Evolutionary conservation across 1,140 invertebrate genomes (phyloP), one percentile per base, ranked within the genome.

Genomic region (Riptortus pedestris): DNA sequence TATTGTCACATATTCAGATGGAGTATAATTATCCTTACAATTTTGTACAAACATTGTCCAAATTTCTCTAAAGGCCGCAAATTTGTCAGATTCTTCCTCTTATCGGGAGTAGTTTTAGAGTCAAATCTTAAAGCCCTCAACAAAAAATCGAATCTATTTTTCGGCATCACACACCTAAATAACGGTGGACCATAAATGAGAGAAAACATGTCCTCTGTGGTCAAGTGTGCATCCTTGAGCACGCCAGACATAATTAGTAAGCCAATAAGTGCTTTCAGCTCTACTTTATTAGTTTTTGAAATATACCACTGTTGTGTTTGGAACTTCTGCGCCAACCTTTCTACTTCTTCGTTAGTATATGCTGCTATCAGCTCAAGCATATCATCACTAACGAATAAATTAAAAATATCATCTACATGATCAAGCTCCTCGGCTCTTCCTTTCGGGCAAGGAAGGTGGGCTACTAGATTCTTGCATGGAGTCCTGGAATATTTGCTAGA

Each of bases 101-200:
- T 7, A 11, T 51, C 48, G 5, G 9, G 7, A 18, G 48, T 51
- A n/a, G 5, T 51, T 51, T 51, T 51, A 5, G 14, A n/a, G 18
- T 51, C 48, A 51, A 51, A 51, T 11, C 48, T 7, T 51, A 51
- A 11, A 11, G 71, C 26, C 5, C 14, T 51, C 20, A 51, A 22
- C 14, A 75, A 33, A 68, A 74, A 74, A 51, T 67, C 33, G 65
- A 75, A 76, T 59, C 75, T 62, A 22, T 69, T 66, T 33, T 52
- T 22, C 20, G 65, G 68, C 73, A 75, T 75, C n/a, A 55, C 18
- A 18, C 43, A 62, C 29, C 48, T 7, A 51, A 51, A 51, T 5
- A 51, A 9, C 7, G 33, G 33, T 9, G 33, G 33, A 16, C 33
- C 33, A 16, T 38, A 38, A 38, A 38, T 16, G 5, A 9, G 33